phyloP scores from a whole-genome alignment of 2,888 invertebrate genomes.

The Pinctada fucata region DNA sequence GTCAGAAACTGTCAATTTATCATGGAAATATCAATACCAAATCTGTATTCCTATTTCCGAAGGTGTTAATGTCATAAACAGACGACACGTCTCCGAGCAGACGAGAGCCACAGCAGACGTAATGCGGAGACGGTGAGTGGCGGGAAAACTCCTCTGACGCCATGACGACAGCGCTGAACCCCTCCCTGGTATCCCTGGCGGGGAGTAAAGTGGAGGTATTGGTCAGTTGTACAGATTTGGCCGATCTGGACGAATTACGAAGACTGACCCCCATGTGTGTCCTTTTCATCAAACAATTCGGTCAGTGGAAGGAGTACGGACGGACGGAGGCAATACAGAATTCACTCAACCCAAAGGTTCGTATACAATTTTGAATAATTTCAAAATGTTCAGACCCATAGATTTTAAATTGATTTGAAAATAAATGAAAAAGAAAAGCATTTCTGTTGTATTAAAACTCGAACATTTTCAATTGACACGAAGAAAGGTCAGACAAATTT shows the following conservation, averaged over 20 bases:
- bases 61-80: too few relatives aligned
- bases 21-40: too few relatives aligned
- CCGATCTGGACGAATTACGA: constrained; percentile 63
- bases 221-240: constrained; percentile 61
- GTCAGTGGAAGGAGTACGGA: constrained; percentile 66
- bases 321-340: constrained; percentile 64
- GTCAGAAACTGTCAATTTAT: too few relatives aligned
- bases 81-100: too few relatives aligned
- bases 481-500: too few relatives aligned
- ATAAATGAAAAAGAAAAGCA: neutral
- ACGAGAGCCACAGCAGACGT: too few relatives aligned
- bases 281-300: constrained; percentile 63
- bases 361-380: neutral
- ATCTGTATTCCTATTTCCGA: too few relatives aligned
- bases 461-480: too few relatives aligned
- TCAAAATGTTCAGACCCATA: too few relatives aligned
- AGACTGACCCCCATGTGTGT: constrained; percentile 70
- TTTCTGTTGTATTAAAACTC: too few relatives aligned
- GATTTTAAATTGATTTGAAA: neutral
- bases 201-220: constrained; percentile 60
- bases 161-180: constrained; percentile 29
- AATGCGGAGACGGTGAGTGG: too few relatives aligned
- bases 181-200: constrained; percentile 39
- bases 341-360: constrained; percentile 61
- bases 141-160: neutral